These are phyloP conservation scores for Antitype chi DNA, from an alignment of 2,888 invertebrate species.

Conservation along the genomic window DNA sequence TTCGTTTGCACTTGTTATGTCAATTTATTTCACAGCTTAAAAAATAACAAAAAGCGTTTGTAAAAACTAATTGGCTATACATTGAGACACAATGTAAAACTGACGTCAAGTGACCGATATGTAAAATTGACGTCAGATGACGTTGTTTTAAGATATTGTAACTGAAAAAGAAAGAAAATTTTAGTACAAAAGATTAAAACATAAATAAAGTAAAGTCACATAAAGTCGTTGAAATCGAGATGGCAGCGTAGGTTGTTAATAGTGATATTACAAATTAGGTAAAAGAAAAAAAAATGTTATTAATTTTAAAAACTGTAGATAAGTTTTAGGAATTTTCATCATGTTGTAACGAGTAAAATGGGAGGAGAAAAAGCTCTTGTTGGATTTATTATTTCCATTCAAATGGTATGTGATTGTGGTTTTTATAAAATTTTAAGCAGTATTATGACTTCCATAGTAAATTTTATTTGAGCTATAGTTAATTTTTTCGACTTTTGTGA, in stretches of 20 bases:
- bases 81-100: conserved; percentile 24
- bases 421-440: conserved; percentile 78
- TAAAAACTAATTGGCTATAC: conserved; percentile 25
- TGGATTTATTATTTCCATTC: conserved; percentile 54
- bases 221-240: conserved; percentile 81
- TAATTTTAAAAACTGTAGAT: conserved; percentile 86
- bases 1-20: conserved; percentile 62
- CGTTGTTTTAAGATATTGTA: conserved; percentile 6
- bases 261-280: conserved; percentile 89
- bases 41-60: conserved; percentile 12
- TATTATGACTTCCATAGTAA: conserved; percentile 74
- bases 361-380: conserved; percentile 69
- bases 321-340: conserved; percentile 87
- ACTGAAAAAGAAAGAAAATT: conserved; percentile 3
- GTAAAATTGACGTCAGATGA: conserved; percentile 10
- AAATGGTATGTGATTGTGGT: conserved; percentile 66
- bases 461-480: conserved; percentile 49
- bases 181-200: neutral
- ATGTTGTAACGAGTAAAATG: conserved; percentile 81
- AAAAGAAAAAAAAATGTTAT: conserved; percentile 86
- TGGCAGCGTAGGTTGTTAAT: conserved; percentile 89
- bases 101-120: conserved; percentile 7
- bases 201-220: neutral
- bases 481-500: conserved; percentile 47
- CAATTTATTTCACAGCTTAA: conserved; percentile 46